Conservation (phyloP, 1,140 invertebrate genomes). For the Drosophila tani region DNA sequence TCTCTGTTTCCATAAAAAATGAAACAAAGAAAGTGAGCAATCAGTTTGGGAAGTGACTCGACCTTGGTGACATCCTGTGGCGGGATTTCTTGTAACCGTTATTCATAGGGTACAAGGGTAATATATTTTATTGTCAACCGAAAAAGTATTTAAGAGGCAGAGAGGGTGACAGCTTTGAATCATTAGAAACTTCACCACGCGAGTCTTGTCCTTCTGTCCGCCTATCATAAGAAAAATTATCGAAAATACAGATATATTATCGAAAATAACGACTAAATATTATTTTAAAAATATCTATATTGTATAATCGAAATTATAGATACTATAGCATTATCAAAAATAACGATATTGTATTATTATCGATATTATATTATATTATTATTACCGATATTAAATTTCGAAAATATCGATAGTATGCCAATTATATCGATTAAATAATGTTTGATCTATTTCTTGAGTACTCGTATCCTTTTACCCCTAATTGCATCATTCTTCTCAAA, state of each 20-base stretch:
- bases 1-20: slow-evolving; percentile 43
- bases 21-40: slow-evolving; percentile 51
- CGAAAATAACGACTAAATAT: neutral
- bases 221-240: too few relatives aligned
- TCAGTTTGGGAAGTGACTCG: neutral
- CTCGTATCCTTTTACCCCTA: neutral
- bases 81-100: neutral
- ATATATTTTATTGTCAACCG: neutral
- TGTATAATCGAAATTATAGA: too few relatives aligned
- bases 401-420: too few relatives aligned
- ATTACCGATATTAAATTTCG: too few relatives aligned
- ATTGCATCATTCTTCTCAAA: neutral
- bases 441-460: too few relatives aligned
- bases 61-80: neutral
- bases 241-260: neutral
- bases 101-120: neutral
- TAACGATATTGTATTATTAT: neutral
- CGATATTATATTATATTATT: too few relatives aligned
- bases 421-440: too few relatives aligned
- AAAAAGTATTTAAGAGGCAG: neutral
- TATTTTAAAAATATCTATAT: too few relatives aligned
- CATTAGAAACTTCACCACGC: too few relatives aligned
- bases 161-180: too few relatives aligned
- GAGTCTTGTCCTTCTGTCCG: too few relatives aligned
- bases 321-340: neutral